Base-by-base conservation (phyloP, 2,797 vertebrate genomes). In the Sebastolobus alascanus region DNA sequence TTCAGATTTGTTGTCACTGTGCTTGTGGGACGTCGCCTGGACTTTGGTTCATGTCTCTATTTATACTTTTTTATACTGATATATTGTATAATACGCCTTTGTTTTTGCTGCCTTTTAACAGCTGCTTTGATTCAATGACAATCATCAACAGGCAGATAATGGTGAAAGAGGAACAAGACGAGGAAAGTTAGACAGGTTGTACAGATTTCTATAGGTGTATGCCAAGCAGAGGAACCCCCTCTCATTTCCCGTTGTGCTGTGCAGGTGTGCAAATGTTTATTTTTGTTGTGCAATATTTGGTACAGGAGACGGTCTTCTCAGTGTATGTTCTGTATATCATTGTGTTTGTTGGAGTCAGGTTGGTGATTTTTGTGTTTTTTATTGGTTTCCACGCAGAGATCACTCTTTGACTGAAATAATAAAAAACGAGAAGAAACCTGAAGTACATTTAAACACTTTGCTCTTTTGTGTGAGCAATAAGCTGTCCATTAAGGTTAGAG, bases 21-120 rank as follows among this genome's bases (percentile, higher is more conserved):
- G 29, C 33, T 46, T 77, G 20, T 73, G 27, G 63, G 35, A 50
- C 1, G 0, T 66, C 25, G 20, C 3, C 29, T 59, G 12, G 37
- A 74, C 38, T 29, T 70, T 66, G 16, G 7, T 70, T 72, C 4
- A 16, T 75, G 75, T 71, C 70, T 89, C 13, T 83, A 71, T 84
- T 85, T 55, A 66, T 78, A 56, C 58, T 58, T 77, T 84, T 82
- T 80, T 58, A 77, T 76, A 79, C 74, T 46, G 10, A 56, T 54
- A 38, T 40, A 13, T 5, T 52, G 11, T 22, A 43, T 74, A 11
- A 64, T 50, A 52, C 66, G 18, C 2, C 12, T 79, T 65, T 35
- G 1, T 68, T 71, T 80, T 40, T 61, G 54, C 25, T 81, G 35
- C 18, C 37, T 82, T 78, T 75, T 14, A 59, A 38, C 6, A 59